Evolutionary conservation across 1,140 invertebrate genomes (phyloP).

Genomic region (Drosophila yakuba): DNA sequence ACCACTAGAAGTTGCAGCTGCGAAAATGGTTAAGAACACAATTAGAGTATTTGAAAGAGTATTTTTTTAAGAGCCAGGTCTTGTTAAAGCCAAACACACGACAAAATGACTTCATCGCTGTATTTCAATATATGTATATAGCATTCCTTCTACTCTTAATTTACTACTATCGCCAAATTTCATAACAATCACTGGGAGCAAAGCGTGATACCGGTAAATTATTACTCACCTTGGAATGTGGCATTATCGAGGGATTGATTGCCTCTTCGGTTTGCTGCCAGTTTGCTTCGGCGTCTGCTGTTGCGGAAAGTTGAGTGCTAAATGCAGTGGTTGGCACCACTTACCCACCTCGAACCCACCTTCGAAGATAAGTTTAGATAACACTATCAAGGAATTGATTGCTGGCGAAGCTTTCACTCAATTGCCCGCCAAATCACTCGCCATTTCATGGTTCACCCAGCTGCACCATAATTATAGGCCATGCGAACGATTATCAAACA

Average conservation of each 20-base stretch:
- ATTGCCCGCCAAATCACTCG: constrained; percentile 6
- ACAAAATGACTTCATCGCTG: too few species aligned
- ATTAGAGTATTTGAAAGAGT: too few species aligned
- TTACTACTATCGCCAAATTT: too few species aligned
- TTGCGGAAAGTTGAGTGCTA: constrained; percentile 14
- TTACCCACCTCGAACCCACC: neutral
- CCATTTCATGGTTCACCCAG: neutral
- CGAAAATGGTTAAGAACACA: neutral
- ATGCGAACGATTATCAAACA: constrained; percentile 2
- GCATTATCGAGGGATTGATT: constrained; percentile 23
- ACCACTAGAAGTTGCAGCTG: neutral
- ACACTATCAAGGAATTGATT: constrained; percentile 64
- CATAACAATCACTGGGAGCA: too few species aligned
- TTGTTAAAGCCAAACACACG: too few species aligned
- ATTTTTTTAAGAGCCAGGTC: too few species aligned
- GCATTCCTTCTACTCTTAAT: too few species aligned
- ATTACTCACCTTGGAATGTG: constrained; percentile 41
- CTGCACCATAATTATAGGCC: neutral
- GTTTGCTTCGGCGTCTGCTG: constrained; percentile 17
- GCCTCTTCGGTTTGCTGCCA: neutral
- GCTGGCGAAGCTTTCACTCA: constrained; percentile 49
- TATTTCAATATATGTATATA: too few species aligned
- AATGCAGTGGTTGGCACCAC: constrained; percentile 26
- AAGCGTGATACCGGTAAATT: too few species aligned
- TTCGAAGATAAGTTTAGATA: constrained; percentile 56